A percentile compares a stretch with the other conserved stretches of the same genome.
phyloP scores from a whole-genome alignment of 2,888 invertebrate genomes.

The Fragum whitleyi region DNA sequence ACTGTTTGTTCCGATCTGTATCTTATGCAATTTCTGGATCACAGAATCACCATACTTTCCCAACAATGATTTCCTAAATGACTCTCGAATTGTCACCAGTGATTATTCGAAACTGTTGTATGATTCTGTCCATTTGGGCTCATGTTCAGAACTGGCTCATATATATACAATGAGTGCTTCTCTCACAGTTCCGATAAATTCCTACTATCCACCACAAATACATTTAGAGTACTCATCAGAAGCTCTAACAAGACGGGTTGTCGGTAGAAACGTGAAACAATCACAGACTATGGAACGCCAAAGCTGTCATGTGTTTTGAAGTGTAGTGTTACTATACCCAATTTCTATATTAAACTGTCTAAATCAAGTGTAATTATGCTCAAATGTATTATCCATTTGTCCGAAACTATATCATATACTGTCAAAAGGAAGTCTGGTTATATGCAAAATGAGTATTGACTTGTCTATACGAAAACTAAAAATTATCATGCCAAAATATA shows the following conservation, averaged over 20 bases:
- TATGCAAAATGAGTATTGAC: too few relatives aligned
- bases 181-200: background rate
- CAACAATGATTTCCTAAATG: constrained; percentile 7
- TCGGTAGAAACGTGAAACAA: constrained; percentile 4
- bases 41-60: background rate
- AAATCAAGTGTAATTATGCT: too few relatives aligned
- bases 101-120: background rate
- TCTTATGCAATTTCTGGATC: background rate
- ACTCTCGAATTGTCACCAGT: background rate
- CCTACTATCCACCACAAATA: constrained; percentile 6
- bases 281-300: too few relatives aligned
- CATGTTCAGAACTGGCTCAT: background rate
- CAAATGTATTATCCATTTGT: too few relatives aligned
- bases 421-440: too few relatives aligned
- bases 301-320: too few relatives aligned
- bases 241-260: background rate
- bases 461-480: too few relatives aligned
- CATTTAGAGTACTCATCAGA: background rate
- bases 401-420: too few relatives aligned
- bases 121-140: background rate
- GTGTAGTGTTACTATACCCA: too few relatives aligned
- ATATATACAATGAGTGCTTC: constrained; percentile 1
- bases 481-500: too few relatives aligned
- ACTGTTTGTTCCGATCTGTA: constrained; percentile 6
- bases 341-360: too few relatives aligned